phyloP scores from a whole-genome alignment of 2,113 vertebrate species.

The Pholis gunnellus region DNA sequence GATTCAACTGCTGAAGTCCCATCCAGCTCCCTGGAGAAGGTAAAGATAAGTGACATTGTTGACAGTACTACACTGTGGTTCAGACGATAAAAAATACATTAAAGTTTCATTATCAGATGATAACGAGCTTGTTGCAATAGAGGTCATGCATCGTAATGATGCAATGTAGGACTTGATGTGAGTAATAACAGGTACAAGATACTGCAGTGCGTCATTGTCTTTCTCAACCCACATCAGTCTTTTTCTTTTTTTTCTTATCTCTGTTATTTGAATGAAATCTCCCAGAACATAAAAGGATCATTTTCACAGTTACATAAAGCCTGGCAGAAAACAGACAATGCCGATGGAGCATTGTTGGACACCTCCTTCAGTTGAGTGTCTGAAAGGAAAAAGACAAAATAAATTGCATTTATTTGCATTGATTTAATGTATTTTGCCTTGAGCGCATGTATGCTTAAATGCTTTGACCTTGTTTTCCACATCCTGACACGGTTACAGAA shows the following conservation, averaged over 20 bases:
- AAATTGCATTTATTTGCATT: not conserved
- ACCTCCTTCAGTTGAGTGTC: not conserved
- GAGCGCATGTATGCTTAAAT: not conserved
- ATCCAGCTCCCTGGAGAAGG: not conserved
- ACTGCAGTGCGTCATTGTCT: not conserved
- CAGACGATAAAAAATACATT: not conserved
- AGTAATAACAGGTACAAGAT: not conserved
- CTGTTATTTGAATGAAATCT: not conserved
- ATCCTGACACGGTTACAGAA: not conserved
- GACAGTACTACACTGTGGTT: not conserved
- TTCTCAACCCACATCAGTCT: not conserved
- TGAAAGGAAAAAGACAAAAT: not conserved
- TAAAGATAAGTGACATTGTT: not conserved
- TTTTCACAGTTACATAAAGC: not conserved
- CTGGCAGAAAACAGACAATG: not conserved
- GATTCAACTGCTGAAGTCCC: not conserved
- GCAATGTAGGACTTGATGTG: not conserved
- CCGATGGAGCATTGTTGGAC: not conserved
- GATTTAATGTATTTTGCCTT: not conserved
- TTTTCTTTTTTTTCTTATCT: not conserved
- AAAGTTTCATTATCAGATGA: not conserved
- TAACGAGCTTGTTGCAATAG: not conserved
- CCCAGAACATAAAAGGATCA: not conserved
- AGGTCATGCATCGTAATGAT: not conserved
- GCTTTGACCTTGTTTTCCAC: not conserved